Base-by-base conservation (phyloP, 2,113 vertebrate genomes). In the Bostrychus sinensis region DNA sequence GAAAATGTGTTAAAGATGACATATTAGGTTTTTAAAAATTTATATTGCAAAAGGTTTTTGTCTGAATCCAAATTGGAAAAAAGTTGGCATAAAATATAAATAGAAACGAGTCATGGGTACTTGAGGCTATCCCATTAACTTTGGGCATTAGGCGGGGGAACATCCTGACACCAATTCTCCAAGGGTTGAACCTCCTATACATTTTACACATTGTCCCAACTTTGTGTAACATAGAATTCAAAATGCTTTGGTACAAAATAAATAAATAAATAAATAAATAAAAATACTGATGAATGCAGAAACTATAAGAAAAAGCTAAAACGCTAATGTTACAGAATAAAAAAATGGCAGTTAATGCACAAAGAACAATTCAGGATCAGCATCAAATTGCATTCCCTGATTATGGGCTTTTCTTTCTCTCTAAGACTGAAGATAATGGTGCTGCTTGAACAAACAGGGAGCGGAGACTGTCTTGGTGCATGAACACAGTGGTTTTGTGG, bases 401-500 rank as follows among this genome's bases (percentile, higher is more conserved):
- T 41, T 30, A 37, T 34, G 41, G 53, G 50, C 28, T 39, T 68
- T 75, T 70, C 48, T 61, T 43, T 72, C 70, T 66, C 58, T 58
- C 48, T 26, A 54, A 63, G 69, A 82, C 67, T 72, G 76, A 73
- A 88, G 76, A 88, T 70, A 56, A 81, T 86, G 69, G 70, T 70
- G 68, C 64, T 71, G 58, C 57, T 71, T 57, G 63, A 58, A 77
- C 70, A 81, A 90, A 85, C 62, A 71, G 11, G 67, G 56, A 82
- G 85, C 83, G 81, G 73, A 81, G 42, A 57, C 81, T 83, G 83
- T 86, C 83, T 66, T 51, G 80, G 28, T 61, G 61, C 76, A 78
- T 86, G 60, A 86, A 87, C 72, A 81, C 74, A 66, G 66, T 65
- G 62, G 62, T 46, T 77, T 65, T 89, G 83, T 86, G 78, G 70